Percentiles rank a stretch among this genome's conserved stretches.
Evolutionary conservation across 2,888 invertebrate species (phyloP).

Genomic region (Anthophora plumipes): DNA sequence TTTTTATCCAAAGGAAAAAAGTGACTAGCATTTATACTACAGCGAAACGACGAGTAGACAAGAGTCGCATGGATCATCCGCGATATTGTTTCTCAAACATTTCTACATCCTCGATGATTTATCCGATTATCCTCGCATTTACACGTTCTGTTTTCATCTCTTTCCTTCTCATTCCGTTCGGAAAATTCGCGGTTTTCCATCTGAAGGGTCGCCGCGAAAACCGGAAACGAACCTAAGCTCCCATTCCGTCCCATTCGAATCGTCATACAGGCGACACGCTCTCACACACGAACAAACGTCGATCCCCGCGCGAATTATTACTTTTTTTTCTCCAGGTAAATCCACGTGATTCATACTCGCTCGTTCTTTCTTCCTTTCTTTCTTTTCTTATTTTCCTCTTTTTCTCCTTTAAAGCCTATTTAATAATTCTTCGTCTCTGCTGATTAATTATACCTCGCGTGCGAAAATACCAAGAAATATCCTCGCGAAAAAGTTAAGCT

Average conservation of each 20-base stretch:
- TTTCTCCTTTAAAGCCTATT: conserved; percentile 65
- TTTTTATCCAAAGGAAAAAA: conserved; percentile 16
- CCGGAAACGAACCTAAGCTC: conserved; percentile 1
- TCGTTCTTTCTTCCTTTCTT: conserved; percentile 12
- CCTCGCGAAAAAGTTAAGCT: conserved; percentile 83
- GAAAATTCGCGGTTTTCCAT: neutral
- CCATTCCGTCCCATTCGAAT: conserved; percentile 46
- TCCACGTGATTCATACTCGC: conserved; percentile 50
- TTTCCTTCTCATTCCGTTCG: neutral
- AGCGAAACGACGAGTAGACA: conserved; percentile 44
- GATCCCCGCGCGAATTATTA: conserved; percentile 49
- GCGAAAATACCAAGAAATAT: conserved; percentile 84
- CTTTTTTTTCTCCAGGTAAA: conserved; percentile 40
- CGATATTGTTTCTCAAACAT: conserved; percentile 4
- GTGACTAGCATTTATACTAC: conserved; percentile 41
- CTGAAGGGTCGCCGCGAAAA: neutral
- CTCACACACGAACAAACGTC: conserved; percentile 54
- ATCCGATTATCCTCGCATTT: neutral
- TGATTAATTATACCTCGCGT: conserved; percentile 77
- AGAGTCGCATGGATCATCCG: conserved; percentile 39
- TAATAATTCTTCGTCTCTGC: conserved; percentile 62
- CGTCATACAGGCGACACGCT: conserved; percentile 46
- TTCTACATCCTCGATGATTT: conserved; percentile 1
- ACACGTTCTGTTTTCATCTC: neutral
- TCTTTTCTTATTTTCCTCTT: conserved; percentile 13